Evolutionary conservation across 1,140 invertebrate genomes (phyloP), one percentile per base, ranked within the genome.

Genomic region (Aphaenogaster ashmeadi): DNA sequence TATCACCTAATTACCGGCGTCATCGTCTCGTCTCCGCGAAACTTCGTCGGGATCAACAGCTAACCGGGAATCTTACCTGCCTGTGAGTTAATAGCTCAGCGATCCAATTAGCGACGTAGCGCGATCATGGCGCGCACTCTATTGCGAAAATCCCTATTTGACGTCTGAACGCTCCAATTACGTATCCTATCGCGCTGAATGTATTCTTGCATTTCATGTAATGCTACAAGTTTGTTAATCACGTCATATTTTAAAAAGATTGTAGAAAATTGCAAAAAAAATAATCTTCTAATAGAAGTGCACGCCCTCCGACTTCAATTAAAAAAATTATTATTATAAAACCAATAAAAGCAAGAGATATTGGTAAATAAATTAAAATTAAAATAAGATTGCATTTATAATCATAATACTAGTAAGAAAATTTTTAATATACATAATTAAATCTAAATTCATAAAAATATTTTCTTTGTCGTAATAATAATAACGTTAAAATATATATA

Each of bases 31-130:
- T 41, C 62, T 54, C 36, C 44, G 21, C 52, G 64, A 74, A 88
- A 87, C 58, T 88, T 87, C 67, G 67, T 47, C n/a, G 41, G 71
- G 60, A 87, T 87, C 69, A 77, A 87, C 87, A 66, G 56, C 77
- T 88, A 86, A 33, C 87, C 77, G 50, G 69, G 86, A 84, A 89
- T 89, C 88, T 88, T 52, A 79, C 50, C 52, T 60, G 50, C 60
- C 72, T 75, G 52, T 21, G 69, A 88, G 78, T 89, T 88, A 88
- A 84, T 89, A 71, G 88, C 69, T 38, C 58, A 69, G n/a, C 86
- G 69, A 83, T 88, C 69, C 87, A 89, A 88, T 88, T 84, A 89
- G 77, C 69, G 62, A 89, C 69, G 44, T 54, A 78, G 58, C 52
- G 8, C 56, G 56, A 78, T 78, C 75, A 33, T 15, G 33, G 13